A percentile compares a stretch with the other conserved stretches of the same genome.
phyloP scores from a whole-genome alignment of 1,140 invertebrate genomes.

The Apis dorsata region DNA sequence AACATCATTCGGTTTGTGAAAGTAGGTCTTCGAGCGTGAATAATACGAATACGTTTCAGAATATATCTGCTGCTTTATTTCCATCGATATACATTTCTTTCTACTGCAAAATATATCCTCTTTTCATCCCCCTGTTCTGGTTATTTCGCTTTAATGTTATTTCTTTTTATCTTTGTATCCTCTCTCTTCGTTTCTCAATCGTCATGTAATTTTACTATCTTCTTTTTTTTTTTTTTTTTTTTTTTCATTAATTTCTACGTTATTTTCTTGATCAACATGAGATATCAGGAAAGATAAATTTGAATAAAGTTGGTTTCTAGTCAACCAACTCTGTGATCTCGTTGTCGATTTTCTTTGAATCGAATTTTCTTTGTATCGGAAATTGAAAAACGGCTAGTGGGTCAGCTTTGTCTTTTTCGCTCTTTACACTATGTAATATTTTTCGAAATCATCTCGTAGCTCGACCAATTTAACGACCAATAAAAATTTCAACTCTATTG shows the following conservation, averaged over 20 bases:
- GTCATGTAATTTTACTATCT: background rate
- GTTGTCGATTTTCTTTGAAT: conserved; percentile 19
- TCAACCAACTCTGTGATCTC: conserved; percentile 1
- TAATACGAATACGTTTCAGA: conserved; percentile 50
- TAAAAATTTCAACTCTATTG: conserved; percentile 1
- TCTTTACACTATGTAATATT: background rate
- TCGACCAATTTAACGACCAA: background rate
- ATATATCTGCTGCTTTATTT: conserved; percentile 40
- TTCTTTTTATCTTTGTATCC: conserved; percentile 25
- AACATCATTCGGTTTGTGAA: conserved; percentile 55
- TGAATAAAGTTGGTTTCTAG: conserved; percentile 1
- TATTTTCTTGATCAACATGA: background rate
- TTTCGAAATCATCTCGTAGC: background rate
- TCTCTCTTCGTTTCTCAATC: background rate
- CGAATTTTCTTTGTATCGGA: conserved; percentile 25
- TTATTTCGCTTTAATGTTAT: conserved; percentile 29
- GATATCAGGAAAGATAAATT: background rate
- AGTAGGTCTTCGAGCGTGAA: conserved; percentile 45
- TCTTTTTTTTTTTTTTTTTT: background rate
- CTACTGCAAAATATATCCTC: conserved; percentile 15
- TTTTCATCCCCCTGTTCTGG: background rate
- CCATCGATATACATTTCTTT: conserved; percentile 53
- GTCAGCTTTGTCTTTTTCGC: conserved; percentile 1
- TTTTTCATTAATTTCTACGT: background rate
- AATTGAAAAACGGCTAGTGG: conserved; percentile 27